These are phyloP conservation scores for Peromyscus californicus DNA, from an alignment of 2,113 vertebrate genomes.

Conservation along the genomic window DNA sequence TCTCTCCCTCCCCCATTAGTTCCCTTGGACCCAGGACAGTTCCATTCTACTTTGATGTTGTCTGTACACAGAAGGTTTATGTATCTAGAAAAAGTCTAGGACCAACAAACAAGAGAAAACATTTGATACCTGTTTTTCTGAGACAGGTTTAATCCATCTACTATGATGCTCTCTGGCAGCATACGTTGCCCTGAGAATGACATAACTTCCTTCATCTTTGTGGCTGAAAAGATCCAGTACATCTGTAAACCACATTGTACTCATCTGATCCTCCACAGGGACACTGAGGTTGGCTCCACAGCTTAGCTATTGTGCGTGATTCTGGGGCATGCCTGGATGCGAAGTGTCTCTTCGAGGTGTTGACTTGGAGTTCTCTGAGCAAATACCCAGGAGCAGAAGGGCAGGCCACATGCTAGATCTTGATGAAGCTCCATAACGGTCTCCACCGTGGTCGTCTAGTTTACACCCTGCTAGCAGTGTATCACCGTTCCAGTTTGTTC, in stretches of 20 bases:
- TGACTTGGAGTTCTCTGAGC: neutral
- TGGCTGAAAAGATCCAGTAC: neutral
- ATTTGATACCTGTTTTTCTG: neutral
- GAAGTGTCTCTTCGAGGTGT: neutral
- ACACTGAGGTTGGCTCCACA: neutral
- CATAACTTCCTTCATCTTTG: neutral
- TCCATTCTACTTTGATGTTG: neutral
- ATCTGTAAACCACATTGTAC: neutral
- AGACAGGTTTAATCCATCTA: neutral
- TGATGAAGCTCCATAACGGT: neutral
- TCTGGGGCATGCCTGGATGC: neutral
- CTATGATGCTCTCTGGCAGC: neutral
- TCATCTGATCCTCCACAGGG: neutral
- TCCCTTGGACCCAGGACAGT: neutral
- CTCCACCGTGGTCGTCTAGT: neutral
- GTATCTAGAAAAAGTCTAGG: neutral
- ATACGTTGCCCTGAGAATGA: neutral
- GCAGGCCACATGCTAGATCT: neutral
- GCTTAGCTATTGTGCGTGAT: too few species aligned
- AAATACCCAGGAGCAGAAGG: neutral
- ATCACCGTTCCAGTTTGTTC: neutral
- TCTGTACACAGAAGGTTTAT: neutral
- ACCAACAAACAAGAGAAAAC: neutral
- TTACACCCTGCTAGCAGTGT: neutral
- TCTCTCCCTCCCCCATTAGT: too few species aligned